phyloP scores from a whole-genome alignment of 2,113 vertebrate species.

The Aptenodytes patagonicus region DNA sequence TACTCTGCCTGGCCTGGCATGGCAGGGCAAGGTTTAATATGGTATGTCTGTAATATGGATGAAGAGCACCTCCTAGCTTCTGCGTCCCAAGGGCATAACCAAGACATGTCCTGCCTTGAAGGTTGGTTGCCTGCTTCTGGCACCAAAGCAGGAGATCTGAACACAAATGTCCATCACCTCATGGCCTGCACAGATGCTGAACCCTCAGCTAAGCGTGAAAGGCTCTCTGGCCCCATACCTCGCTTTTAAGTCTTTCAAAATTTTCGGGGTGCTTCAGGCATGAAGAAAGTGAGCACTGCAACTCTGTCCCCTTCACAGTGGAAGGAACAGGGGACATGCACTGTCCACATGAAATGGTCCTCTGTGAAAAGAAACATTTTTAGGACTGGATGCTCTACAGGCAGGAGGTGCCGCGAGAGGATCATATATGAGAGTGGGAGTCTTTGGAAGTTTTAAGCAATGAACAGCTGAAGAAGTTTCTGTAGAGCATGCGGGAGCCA shows the following conservation, averaged over 20 bases:
- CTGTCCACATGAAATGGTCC: background rate
- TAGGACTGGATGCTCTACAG: background rate
- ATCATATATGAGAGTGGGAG: background rate
- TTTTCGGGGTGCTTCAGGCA: background rate
- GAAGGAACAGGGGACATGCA: background rate
- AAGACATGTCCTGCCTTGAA: fast-evolving
- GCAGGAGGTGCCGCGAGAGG: background rate
- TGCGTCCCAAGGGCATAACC: background rate
- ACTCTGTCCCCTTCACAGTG: background rate
- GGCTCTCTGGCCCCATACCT: background rate
- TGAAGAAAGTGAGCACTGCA: background rate
- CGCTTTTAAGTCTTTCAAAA: background rate
- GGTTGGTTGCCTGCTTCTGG: background rate
- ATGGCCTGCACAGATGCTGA: background rate
- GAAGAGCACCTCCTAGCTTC: background rate
- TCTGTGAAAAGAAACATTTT: background rate
- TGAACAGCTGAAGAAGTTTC: slow-evolving; percentile 38
- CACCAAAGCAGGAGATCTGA: background rate
- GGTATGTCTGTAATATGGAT: fast-evolving
- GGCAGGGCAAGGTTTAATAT: background rate
- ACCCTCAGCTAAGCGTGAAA: background rate
- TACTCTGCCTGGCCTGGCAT: background rate
- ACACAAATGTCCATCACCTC: background rate
- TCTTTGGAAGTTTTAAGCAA: slow-evolving; percentile 2
- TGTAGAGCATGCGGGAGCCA: background rate